Evolutionary conservation across 2,113 vertebrate genomes (phyloP).

Genomic region (Vimba vimba): DNA sequence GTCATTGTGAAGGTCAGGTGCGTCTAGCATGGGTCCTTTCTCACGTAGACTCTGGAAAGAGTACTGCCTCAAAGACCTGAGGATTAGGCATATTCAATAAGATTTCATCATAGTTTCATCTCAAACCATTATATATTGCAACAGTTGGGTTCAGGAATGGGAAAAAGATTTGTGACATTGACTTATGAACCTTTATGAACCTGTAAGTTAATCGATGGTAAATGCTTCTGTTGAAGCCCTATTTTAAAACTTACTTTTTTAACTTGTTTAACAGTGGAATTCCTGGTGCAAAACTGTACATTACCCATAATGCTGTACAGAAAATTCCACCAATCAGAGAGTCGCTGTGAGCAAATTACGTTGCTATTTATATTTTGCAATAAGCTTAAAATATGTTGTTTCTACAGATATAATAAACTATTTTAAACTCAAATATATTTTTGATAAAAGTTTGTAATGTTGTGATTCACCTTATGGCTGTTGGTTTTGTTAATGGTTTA

Average conservation of each 20-base stretch:
- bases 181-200: not conserved
- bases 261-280: not conserved
- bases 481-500: too few species aligned
- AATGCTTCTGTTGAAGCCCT: not conserved
- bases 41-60: slow-evolving; percentile 75
- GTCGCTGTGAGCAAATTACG: not conserved
- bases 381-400: too few species aligned
- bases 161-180: not conserved
- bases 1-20: slow-evolving; percentile 80
- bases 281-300: not conserved
- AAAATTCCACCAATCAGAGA: not conserved
- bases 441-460: too few species aligned
- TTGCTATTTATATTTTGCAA: too few species aligned
- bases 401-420: too few species aligned
- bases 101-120: not conserved
- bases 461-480: too few species aligned
- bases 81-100: not conserved
- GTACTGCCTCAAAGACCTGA: slow-evolving; percentile 76
- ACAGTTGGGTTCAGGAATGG: not conserved
- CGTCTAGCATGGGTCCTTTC: slow-evolving; percentile 66
- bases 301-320: not conserved
- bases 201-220: not conserved
- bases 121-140: not conserved
- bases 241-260: not conserved
- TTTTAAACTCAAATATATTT: too few species aligned